These are phyloP conservation scores for Gonocerus acuteangulatus DNA, from an alignment of 2,888 invertebrate genomes.

Conservation along the genomic window DNA sequence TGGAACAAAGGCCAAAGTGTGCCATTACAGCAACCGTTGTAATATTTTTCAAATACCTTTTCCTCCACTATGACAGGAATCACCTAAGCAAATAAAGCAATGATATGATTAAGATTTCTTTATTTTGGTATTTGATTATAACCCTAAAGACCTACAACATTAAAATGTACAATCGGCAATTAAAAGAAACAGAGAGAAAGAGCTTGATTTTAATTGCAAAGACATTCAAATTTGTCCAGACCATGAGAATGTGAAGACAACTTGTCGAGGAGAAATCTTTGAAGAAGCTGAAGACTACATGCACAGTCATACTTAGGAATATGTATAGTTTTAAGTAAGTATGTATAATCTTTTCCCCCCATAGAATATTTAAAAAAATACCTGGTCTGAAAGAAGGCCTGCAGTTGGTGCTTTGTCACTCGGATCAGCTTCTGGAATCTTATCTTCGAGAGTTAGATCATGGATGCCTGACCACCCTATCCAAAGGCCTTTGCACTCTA, in stretches of 20 bases:
- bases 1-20: conserved; percentile 47
- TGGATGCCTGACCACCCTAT: conserved; percentile 46
- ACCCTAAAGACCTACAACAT: too few relatives aligned
- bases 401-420: conserved; percentile 43
- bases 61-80: conserved; percentile 42
- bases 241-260: too few relatives aligned
- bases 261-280: too few relatives aligned
- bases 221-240: too few relatives aligned
- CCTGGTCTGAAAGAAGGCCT: conserved; percentile 43
- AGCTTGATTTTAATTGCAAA: too few relatives aligned
- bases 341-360: too few relatives aligned
- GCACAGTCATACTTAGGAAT: too few relatives aligned
- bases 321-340: too few relatives aligned
- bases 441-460: conserved; percentile 39
- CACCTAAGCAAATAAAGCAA: conserved; percentile 40
- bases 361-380: too few relatives aligned
- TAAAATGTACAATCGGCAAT: background rate
- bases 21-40: conserved; percentile 46
- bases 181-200: background rate
- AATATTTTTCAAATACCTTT: conserved; percentile 43
- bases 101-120: background rate
- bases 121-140: background rate
- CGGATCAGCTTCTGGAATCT: conserved; percentile 44
- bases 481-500: conserved; percentile 45
- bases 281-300: too few relatives aligned